These are phyloP conservation scores for Cataglyphis altisquamis DNA, from an alignment of 2,888 invertebrate genomes.

Conservation along the genomic window DNA sequence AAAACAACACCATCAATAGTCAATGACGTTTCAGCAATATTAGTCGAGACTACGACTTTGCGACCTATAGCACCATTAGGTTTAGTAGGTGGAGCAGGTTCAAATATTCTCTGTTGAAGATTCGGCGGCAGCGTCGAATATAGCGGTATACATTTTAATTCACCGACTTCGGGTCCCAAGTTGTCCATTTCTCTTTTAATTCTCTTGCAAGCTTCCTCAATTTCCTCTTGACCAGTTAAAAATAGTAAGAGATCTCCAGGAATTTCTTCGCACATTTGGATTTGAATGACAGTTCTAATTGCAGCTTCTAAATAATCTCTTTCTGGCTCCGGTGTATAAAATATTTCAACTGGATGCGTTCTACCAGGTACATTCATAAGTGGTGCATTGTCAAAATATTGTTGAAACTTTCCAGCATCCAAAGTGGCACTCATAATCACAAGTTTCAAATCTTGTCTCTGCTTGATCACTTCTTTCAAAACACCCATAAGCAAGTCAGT, in stretches of 20 bases:
- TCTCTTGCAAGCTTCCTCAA: conserved; percentile 99
- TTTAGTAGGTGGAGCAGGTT: conserved; percentile 97
- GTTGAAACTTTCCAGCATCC: conserved; percentile 99
- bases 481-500: conserved; percentile 99
- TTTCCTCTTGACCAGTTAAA: conserved; percentile 96
- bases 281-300: conserved; percentile 98
- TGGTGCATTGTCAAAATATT: conserved; percentile 99
- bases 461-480: conserved; percentile 97
- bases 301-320: conserved; percentile 99
- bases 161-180: conserved; percentile 98
- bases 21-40: conserved; percentile 99
- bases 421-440: conserved; percentile 99
- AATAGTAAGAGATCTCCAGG: conserved; percentile 97
- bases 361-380: conserved; percentile 99
- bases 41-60: conserved; percentile 98
- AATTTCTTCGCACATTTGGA: conserved; percentile 98
- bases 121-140: conserved; percentile 99
- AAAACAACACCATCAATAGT: conserved; percentile 99
- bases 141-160: conserved; percentile 98
- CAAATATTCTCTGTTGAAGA: conserved; percentile 98
- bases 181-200: conserved; percentile 98
- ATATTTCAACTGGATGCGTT: conserved; percentile 98
- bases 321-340: conserved; percentile 99
- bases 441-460: conserved; percentile 96
- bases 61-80: conserved; percentile 96